Base-by-base conservation (phyloP, 2,113 vertebrate genomes). In the Trematomus loennbergii region DNA sequence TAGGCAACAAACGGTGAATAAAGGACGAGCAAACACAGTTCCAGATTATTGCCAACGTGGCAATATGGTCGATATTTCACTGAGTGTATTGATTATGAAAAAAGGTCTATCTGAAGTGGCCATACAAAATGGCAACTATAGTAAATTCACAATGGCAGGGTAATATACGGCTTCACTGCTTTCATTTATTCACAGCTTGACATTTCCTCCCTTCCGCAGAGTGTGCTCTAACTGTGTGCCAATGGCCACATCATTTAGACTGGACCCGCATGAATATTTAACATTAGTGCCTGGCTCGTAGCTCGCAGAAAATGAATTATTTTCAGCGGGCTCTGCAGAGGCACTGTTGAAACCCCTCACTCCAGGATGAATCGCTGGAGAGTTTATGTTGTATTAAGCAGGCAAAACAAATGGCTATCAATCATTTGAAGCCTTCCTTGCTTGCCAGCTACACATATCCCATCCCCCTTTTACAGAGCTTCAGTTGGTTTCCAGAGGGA, bases 371-470 rank as follows among this genome's bases (percentile, higher is more conserved):
- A 96, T 79, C 75, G 93, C 88, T 70, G 50, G 67, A 88, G 85
- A 91, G 90, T 93, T 95, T 88, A 96, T 94, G 93, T 92, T 94
- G 94, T 86, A 89, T 94, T 92, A 91, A 40, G 87, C 94, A 93
- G 94, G 94, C 94, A 96, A 95, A 96, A 95, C 94, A 95, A 96
- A 94, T 90, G 91, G 88, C 91, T 89, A 40, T 93, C 95, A 95
- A 93, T 96, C 95, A 93, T 87, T 78, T 83, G 91, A 89, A 84
- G 79, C 88, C 86, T 96, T 85, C 94, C 91, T 94, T 81, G 78
- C 85, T 89, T 78, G 93, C 93, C 85, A 81, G 79, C 86, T 68
- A 92, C 81, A 71, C 79, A 81, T 82, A 81, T 82, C 75, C 72
- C 77, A 8, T 58, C 55, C 43, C 58, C 59, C 60, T 53, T 62